phyloP scores from a whole-genome alignment of 2,113 vertebrate genomes.

The Cynocephalus volans region DNA sequence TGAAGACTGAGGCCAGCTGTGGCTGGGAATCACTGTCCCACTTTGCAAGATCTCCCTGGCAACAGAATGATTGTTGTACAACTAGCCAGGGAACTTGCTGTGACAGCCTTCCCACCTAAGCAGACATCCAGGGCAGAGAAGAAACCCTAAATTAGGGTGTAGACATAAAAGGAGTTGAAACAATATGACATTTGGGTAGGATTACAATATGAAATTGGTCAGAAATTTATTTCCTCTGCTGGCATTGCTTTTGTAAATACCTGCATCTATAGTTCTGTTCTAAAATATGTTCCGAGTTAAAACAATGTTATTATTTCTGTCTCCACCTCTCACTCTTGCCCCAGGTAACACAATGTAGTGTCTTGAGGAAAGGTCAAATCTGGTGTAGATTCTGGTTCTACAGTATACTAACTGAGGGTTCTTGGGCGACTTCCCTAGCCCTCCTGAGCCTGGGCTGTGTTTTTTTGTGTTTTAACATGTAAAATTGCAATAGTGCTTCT shows the following conservation, averaged over 20 bases:
- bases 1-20: not conserved
- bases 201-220: not conserved
- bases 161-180: not conserved
- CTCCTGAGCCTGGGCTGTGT: not conserved
- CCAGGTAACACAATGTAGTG: not conserved
- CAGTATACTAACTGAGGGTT: not conserved
- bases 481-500: not conserved
- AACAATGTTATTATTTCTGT: not conserved
- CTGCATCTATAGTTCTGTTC: not conserved
- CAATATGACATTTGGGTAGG: not conserved
- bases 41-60: constrained; percentile 29
- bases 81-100: not conserved
- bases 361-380: not conserved
- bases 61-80: not conserved
- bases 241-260: not conserved
- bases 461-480: not conserved
- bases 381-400: not conserved
- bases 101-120: not conserved
- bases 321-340: too few species aligned
- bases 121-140: not conserved
- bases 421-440: not conserved
- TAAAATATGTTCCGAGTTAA: not conserved
- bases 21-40: not conserved
- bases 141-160: not conserved
- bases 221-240: not conserved